Percentiles rank a stretch among this genome's conserved stretches.
These are phyloP conservation scores for Neotoma lepida DNA, from an alignment of 2,113 vertebrate species.

Conservation along the genomic window DNA sequence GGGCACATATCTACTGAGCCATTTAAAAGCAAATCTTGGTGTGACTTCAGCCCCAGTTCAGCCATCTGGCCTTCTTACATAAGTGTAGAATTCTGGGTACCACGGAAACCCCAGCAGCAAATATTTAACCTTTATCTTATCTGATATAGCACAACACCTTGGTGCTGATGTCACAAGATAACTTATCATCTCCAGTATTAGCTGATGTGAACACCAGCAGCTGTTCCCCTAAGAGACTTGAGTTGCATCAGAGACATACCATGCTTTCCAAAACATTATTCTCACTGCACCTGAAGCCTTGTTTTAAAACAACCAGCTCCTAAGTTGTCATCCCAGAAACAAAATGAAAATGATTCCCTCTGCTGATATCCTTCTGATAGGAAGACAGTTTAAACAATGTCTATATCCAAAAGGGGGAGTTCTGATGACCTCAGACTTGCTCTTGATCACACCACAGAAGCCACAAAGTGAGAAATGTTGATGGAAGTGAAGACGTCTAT, in stretches of 20 bases:
- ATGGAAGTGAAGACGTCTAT: background rate
- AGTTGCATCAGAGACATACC: background rate
- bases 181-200: background rate
- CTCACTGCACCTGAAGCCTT: background rate
- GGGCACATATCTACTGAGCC: background rate
- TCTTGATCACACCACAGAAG: background rate
- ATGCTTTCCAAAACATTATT: background rate
- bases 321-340: background rate
- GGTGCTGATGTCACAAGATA: background rate
- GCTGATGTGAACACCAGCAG: background rate
- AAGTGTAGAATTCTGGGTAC: background rate
- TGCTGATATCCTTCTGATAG: background rate
- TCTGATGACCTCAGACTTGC: background rate
- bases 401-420: background rate
- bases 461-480: background rate
- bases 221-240: background rate
- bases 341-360: background rate
- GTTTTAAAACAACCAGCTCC: background rate
- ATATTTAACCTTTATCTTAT: background rate
- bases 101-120: slow-evolving; percentile 21
- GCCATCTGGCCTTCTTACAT: slow-evolving; percentile 41
- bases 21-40: slow-evolving; percentile 60
- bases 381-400: background rate
- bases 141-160: background rate
- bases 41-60: slow-evolving; percentile 55